These are phyloP conservation scores for Protula sp. DNA, from an alignment of 2,888 invertebrate genomes.

Conservation along the genomic window DNA sequence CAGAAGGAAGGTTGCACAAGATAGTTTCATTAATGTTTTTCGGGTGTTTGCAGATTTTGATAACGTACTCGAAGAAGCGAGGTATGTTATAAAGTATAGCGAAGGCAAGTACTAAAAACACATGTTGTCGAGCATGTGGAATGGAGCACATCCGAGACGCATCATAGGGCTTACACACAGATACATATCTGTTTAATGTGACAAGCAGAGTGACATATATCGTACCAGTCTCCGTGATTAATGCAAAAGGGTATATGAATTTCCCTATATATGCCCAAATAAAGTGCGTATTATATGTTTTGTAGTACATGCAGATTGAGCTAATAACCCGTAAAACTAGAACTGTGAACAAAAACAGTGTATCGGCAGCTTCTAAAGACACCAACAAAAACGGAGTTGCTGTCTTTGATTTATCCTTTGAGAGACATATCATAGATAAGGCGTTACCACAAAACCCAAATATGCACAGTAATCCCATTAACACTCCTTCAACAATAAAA, in stretches of 20 bases:
- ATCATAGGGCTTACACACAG: conserved; percentile 16
- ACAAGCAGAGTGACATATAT: conserved; percentile 17
- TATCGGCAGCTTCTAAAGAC: conserved; percentile 16
- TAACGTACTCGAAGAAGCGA: conserved; percentile 15
- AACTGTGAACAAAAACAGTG: conserved; percentile 13
- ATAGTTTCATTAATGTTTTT: neutral
- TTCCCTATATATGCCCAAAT: conserved; percentile 7
- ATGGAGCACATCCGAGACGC: conserved; percentile 13
- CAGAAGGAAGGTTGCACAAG: neutral
- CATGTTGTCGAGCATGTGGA: conserved; percentile 10
- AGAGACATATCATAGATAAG: conserved; percentile 16
- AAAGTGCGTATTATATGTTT: neutral
- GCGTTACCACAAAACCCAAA: conserved; percentile 18
- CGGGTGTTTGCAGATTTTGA: neutral
- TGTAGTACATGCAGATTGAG: conserved; percentile 9
- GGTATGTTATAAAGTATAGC: conserved; percentile 17
- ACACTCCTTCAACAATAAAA: conserved; percentile 14
- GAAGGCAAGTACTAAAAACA: conserved; percentile 9
- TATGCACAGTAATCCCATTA: conserved; percentile 13
- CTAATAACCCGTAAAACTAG: conserved; percentile 11
- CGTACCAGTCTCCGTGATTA: conserved; percentile 15
- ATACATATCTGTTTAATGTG: conserved; percentile 16
- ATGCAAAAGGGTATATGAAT: conserved; percentile 11
- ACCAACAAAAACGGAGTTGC: conserved; percentile 18
- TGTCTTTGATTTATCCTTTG: conserved; percentile 15